Evolutionary conservation across 2,888 invertebrate species (phyloP), one percentile per base, ranked within the genome.

Genomic region (Lottia gigantea): DNA sequence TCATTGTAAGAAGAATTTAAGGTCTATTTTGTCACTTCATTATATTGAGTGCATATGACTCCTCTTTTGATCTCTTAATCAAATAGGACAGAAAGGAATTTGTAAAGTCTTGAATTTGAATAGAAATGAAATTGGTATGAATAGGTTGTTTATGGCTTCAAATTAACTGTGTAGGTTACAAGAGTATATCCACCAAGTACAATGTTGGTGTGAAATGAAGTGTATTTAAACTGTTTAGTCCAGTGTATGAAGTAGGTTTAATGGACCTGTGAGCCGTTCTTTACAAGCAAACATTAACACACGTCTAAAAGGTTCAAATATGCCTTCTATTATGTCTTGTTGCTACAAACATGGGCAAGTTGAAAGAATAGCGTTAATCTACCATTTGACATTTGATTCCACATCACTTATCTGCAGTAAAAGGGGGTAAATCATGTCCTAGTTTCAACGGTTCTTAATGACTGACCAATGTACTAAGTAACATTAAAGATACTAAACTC

Each of bases 171-270:
- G 40, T 40, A 40, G 40, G 40, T 40, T 40, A 40, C 40, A 40
- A 40, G 8, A 6, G 40, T 40, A 40, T 40, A 40, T 40, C 40
- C 40, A 40, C 40, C 8, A 11, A 31, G 40, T 40, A 40, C 11
- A 40, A 40, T 40, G 40, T 40, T 40, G 7, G 40, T 55, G 23
- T 55, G 55, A 55, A 55, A 23, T 23, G 19, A 14, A 55, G 23
- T 55, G 55, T 55, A 55, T 55, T 55, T 55, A 55, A 55, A 55
- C 55, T 55, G 55, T 55, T 55, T 55, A 55, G 55, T 55, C 55
- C 55, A 55, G 55, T 55, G 55, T 55, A 55, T 55, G 55, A 23
- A 55, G 23, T 55, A 55, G 55, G 23, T 55, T 55, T 23, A 55
- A 55, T 55, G 55, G 19, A 23, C 23, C 55, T 55, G 23, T 40